phyloP scores from a whole-genome alignment of 2,888 invertebrate genomes.

The Macrosiphum euphorbiae region DNA sequence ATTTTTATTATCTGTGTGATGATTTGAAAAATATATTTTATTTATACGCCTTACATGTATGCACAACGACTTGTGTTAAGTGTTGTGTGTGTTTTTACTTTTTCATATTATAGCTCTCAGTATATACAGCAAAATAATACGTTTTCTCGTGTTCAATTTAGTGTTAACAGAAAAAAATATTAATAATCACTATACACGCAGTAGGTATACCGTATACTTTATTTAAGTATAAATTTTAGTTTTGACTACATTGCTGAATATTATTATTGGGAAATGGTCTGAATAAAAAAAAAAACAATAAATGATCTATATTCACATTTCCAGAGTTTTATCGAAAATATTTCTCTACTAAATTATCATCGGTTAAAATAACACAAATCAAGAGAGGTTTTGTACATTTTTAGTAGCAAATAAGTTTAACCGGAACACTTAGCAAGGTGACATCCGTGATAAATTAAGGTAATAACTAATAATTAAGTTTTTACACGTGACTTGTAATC shows the following conservation, averaged over 20 bases:
- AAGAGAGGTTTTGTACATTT: not conserved
- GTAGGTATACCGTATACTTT: not conserved
- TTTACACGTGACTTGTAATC: constrained; percentile 14
- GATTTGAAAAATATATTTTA: not conserved
- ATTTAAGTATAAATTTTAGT: constrained; percentile 12
- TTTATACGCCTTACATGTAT: not conserved
- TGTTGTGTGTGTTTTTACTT: not conserved
- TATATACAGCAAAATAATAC: not conserved
- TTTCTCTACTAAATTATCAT: not conserved
- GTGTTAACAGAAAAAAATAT: constrained; percentile 11
- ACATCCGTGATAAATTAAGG: not conserved
- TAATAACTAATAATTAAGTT: constrained; percentile 27
- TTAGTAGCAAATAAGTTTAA: not conserved
- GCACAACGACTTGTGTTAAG: not conserved
- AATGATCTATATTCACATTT: constrained; percentile 46
- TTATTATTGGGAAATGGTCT: constrained; percentile 37
- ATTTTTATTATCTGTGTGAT: not conserved
- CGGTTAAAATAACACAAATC: not conserved
- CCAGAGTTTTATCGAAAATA: not conserved
- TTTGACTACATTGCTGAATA: constrained; percentile 15
- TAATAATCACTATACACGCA: not conserved
- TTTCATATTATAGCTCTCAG: too few relatives aligned
- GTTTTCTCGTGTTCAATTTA: constrained; percentile 35
- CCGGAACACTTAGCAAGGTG: constrained; percentile 14
- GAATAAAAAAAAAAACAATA: constrained; percentile 43